Conservation (phyloP, 2,888 invertebrate species). For the Plebejus argus region DNA sequence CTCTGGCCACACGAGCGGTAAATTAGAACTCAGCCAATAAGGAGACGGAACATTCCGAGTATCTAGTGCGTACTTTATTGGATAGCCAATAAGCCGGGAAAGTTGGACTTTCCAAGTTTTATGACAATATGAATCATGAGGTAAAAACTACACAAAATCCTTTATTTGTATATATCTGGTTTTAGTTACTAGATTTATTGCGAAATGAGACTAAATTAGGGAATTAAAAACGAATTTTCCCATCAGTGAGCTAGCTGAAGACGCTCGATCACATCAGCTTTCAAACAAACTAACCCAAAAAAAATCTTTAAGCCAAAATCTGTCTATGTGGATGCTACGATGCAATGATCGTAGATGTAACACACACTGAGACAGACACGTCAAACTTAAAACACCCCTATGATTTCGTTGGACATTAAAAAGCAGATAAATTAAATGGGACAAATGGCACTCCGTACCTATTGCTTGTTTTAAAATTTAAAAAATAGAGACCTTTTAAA, state of each 20-base stretch:
- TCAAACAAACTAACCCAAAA: background rate
- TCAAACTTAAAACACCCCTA: background rate
- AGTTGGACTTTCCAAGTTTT: constrained; percentile 16
- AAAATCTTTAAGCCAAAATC: too few species aligned
- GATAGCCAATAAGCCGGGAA: constrained; percentile 14
- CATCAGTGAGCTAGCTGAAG: too few species aligned
- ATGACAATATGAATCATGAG: constrained; percentile 15
- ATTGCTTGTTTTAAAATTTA: background rate
- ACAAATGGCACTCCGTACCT: background rate
- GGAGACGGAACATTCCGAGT: background rate
- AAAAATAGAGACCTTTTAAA: background rate
- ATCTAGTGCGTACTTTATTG: constrained; percentile 10
- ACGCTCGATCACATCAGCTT: background rate
- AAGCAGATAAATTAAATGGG: too few species aligned
- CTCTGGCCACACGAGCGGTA: constrained; percentile 1
- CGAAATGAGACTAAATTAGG: too few species aligned
- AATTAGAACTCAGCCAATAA: constrained; percentile 7
- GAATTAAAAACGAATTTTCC: too few species aligned
- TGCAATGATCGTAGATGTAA: too few species aligned
- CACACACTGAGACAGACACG: background rate
- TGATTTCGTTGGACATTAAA: background rate
- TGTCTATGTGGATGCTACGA: background rate
- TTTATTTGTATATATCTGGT: background rate
- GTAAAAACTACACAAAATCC: background rate
- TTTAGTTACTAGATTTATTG: too few species aligned